Evolutionary conservation across 1,140 invertebrate species (phyloP).

Genomic region (Bathynomus jamesi): DNA sequence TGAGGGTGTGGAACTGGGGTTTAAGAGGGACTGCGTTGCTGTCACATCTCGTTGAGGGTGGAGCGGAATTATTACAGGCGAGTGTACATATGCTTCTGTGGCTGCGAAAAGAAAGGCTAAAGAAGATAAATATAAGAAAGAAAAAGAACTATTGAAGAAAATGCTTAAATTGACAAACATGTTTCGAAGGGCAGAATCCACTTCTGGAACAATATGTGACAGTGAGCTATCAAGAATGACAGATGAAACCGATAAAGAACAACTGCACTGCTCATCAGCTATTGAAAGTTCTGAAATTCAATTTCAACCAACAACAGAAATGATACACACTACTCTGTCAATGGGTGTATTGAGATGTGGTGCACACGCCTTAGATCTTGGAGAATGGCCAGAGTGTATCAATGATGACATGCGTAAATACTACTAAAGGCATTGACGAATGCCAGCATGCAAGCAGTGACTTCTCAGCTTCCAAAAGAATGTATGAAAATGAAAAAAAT

Average conservation of each 20-base stretch:
- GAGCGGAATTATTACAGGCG: too few species aligned
- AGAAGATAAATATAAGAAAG: background rate
- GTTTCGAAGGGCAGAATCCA: too few species aligned
- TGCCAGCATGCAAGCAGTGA: background rate
- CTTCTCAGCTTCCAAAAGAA: background rate
- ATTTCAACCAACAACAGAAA: background rate
- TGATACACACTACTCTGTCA: background rate
- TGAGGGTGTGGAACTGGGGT: too few species aligned
- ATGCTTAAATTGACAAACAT: background rate
- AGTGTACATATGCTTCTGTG: background rate
- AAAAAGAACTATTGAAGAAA: background rate
- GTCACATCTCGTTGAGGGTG: too few species aligned
- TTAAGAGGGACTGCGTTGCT: too few species aligned
- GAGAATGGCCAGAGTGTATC: background rate
- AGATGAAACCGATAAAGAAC: too few species aligned
- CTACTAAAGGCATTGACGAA: background rate
- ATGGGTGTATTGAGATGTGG: background rate
- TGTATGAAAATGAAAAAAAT: background rate
- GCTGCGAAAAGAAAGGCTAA: background rate
- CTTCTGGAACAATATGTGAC: too few species aligned
- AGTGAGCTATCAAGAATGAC: too few species aligned
- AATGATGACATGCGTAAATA: background rate
- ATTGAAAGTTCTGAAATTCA: background rate
- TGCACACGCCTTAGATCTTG: background rate
- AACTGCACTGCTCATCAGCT: background rate